Conservation (phyloP, 2,113 vertebrate species). For the Leuciscus idus region DNA sequence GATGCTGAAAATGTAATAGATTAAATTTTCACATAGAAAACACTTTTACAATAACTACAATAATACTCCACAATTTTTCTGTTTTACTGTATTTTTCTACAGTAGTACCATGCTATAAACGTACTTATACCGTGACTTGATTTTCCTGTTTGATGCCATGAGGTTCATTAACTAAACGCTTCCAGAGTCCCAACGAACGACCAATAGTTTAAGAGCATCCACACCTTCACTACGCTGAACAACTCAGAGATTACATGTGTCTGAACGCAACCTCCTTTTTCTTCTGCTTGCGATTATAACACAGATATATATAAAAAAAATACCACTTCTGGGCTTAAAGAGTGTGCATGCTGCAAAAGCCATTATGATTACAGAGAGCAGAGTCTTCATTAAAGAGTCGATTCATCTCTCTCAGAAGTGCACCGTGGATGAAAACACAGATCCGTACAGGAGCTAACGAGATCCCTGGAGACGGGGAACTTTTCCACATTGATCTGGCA, state of each 20-base stretch:
- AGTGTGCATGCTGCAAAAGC: slow-evolving; percentile 49
- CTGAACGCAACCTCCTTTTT: neutral
- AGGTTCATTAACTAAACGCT: neutral
- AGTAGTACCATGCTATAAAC: neutral
- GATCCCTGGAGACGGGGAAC: slow-evolving; percentile 73
- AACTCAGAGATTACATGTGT: neutral
- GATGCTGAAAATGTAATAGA: neutral
- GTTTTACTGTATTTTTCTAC: neutral
- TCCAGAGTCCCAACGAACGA: neutral
- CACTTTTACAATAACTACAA: neutral
- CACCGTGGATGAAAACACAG: slow-evolving; percentile 74
- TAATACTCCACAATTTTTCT: neutral
- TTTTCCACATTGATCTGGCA: slow-evolving; percentile 71
- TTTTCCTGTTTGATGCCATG: neutral
- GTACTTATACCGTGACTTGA: neutral
- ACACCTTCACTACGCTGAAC: neutral
- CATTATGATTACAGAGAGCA: slow-evolving; percentile 66
- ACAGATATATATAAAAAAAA: neutral
- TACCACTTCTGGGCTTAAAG: slow-evolving; percentile 14
- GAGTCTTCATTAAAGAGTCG: slow-evolving; percentile 68
- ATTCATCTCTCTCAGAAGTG: slow-evolving; percentile 71
- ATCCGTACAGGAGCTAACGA: slow-evolving; percentile 77
- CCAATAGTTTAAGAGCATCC: neutral
- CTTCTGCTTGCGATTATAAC: neutral
- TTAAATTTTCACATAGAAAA: neutral